Conservation (phyloP, 2,113 vertebrate species). For the Arvicanthis niloticus region DNA sequence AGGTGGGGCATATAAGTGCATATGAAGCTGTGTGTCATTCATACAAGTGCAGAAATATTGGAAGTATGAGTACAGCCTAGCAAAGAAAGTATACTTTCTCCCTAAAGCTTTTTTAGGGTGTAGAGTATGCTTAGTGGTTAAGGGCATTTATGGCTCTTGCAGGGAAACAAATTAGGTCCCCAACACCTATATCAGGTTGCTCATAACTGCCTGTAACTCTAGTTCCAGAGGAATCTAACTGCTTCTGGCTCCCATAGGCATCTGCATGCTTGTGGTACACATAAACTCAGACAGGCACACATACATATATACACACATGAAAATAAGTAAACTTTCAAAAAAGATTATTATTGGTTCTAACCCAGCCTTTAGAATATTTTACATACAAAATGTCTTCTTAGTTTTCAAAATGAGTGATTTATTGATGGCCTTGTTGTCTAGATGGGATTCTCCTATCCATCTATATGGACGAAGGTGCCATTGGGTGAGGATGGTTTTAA, state of each 20-base stretch:
- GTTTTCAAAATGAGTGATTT: neutral
- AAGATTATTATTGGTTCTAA: neutral
- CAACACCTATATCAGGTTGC: neutral
- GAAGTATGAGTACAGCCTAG: neutral
- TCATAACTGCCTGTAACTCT: neutral
- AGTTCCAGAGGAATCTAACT: neutral
- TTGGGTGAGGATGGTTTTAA: neutral
- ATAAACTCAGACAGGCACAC: neutral
- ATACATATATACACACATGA: neutral
- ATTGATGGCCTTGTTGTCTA: neutral
- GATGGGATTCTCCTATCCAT: constrained; percentile 25
- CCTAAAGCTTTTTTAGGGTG: neutral
- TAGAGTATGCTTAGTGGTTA: neutral
- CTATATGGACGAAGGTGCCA: neutral
- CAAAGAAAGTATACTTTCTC: neutral
- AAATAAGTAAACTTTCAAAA: neutral
- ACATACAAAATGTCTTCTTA: neutral
- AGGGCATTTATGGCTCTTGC: neutral
- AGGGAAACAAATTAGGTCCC: neutral
- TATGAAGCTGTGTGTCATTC: neutral
- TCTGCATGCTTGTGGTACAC: neutral
- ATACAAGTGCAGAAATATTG: neutral
- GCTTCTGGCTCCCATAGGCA: neutral
- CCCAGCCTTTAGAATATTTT: neutral
- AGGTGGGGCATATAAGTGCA: no score